Evolutionary conservation across 2,888 invertebrate species (phyloP).

Genomic region (Acholoe squamosa): DNA sequence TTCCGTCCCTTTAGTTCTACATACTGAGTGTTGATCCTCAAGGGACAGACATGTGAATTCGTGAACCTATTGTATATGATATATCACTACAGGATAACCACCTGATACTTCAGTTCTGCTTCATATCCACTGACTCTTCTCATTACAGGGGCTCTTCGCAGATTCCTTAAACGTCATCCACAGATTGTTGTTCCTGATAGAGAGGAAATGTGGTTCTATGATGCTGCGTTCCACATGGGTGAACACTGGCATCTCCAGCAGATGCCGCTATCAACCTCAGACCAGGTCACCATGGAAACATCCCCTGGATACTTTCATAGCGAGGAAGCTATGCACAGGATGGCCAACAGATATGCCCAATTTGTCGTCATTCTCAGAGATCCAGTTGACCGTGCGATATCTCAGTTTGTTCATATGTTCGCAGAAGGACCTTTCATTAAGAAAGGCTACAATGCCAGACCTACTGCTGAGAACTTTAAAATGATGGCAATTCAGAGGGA

Average conservation of each 20-base stretch:
- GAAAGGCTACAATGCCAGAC: neutral
- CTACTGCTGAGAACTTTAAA: neutral
- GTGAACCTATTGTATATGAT: too few relatives aligned
- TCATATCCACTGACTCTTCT: too few relatives aligned
- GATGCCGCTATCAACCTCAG: neutral
- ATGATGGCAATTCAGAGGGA: neutral
- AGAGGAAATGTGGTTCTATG: conserved; percentile 32
- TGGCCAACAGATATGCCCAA: neutral
- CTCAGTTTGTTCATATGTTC: neutral
- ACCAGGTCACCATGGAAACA: neutral
- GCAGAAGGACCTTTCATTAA: neutral
- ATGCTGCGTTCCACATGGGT: neutral
- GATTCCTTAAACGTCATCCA: neutral
- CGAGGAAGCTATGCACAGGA: neutral
- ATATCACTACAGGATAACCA: too few relatives aligned
- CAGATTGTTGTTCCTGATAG: neutral
- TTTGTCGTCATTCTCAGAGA: conserved; percentile 21
- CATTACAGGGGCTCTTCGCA: neutral
- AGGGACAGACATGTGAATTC: too few relatives aligned
- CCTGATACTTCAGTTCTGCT: too few relatives aligned
- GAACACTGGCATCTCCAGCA: neutral
- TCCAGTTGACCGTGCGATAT: neutral
- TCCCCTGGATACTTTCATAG: conserved; percentile 20
- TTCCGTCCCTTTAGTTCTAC: too few relatives aligned
- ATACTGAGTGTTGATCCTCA: too few relatives aligned